Evolutionary conservation across 2,888 invertebrate genomes (phyloP).

Genomic region (Alentia gelatinosa): DNA sequence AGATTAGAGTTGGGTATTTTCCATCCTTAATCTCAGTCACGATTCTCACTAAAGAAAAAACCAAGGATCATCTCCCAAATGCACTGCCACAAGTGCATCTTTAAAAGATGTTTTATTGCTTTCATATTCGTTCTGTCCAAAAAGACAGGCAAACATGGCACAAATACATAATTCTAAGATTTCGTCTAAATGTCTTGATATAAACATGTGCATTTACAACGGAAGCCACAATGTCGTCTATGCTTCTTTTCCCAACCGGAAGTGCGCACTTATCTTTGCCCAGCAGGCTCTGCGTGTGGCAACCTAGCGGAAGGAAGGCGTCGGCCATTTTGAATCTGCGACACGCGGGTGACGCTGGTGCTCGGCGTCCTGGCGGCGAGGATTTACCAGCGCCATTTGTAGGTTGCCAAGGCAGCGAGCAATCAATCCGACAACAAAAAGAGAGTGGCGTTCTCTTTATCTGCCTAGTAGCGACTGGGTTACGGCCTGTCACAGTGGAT

Average conservation of each 20-base stretch:
- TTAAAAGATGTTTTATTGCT: no score
- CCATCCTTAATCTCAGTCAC: no score
- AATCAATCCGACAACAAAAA: background rate
- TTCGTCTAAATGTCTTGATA: no score
- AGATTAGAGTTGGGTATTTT: no score
- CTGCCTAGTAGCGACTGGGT: background rate
- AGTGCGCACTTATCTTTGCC: background rate
- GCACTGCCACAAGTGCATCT: no score
- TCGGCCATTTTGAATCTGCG: constrained; percentile 18
- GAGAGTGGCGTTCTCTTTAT: background rate
- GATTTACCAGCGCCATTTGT: background rate
- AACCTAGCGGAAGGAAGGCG: background rate
- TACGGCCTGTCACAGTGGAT: background rate
- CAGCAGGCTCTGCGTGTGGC: background rate
- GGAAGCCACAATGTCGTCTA: constrained; percentile 13
- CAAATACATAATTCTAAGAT: no score
- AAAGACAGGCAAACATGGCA: no score
- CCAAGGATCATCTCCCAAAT: no score
- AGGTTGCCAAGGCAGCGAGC: background rate
- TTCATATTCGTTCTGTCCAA: no score
- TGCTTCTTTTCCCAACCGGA: constrained; percentile 22
- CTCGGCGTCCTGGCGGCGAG: background rate
- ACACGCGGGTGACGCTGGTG: background rate
- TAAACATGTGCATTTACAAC: background rate
- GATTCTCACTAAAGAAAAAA: no score